These are phyloP conservation scores for Trinorchestia longiramus DNA, from an alignment of 1,140 invertebrate genomes.

Conservation along the genomic window DNA sequence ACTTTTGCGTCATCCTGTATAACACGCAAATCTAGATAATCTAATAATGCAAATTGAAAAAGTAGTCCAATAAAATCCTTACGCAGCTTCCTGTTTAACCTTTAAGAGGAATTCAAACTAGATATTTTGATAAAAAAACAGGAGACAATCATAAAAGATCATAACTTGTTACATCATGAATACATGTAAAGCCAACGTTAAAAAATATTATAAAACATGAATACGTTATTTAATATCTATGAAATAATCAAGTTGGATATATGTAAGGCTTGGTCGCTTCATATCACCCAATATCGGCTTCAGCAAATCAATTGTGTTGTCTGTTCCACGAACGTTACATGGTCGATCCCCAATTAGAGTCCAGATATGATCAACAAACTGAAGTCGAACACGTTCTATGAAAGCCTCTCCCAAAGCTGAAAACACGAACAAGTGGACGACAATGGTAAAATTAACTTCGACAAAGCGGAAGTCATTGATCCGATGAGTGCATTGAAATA, in stretches of 20 bases:
- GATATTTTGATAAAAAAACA: too few relatives aligned
- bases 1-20: too few relatives aligned
- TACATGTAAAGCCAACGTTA: background rate
- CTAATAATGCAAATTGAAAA: too few relatives aligned
- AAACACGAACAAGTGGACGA: background rate
- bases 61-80: too few relatives aligned
- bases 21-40: too few relatives aligned
- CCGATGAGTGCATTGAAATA: background rate
- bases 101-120: too few relatives aligned
- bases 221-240: background rate
- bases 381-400: background rate
- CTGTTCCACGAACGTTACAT: background rate
- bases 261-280: background rate
- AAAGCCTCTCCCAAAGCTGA: background rate
- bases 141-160: too few relatives aligned
- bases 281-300: background rate
- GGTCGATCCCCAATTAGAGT: background rate
- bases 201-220: background rate
- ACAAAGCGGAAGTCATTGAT: background rate
- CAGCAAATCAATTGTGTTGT: background rate
- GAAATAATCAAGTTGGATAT: background rate
- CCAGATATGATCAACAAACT: background rate
- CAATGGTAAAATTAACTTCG: background rate
- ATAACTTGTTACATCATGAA: background rate
- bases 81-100: too few relatives aligned